Evolutionary conservation across 2,113 vertebrate species (phyloP).

Genomic region (Microcebus jonahi): DNA sequence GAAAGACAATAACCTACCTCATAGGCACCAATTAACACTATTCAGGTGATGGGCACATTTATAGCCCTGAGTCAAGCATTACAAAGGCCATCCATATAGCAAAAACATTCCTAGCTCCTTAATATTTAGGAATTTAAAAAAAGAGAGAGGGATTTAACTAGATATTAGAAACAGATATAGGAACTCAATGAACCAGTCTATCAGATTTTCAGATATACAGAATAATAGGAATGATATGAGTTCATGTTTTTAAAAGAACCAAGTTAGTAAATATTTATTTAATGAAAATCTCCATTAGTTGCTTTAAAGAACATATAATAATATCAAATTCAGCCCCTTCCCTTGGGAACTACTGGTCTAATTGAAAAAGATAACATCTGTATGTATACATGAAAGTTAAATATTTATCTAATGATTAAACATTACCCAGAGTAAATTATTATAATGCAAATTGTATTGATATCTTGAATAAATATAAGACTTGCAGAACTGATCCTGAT

Average conservation of each 20-base stretch:
- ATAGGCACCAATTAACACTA: too few relatives aligned
- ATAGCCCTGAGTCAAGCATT: too few relatives aligned
- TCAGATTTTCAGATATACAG: background rate
- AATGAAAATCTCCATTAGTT: background rate
- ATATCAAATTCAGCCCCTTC: background rate
- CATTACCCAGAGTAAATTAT: background rate
- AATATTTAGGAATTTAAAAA: too few relatives aligned
- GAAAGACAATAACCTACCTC: too few relatives aligned
- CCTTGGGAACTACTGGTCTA: background rate
- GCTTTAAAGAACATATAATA: background rate
- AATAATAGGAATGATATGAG: background rate
- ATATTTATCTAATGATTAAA: background rate
- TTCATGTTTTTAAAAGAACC: background rate
- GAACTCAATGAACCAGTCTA: background rate
- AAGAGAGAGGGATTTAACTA: background rate
- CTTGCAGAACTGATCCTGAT: background rate
- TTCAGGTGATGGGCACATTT: too few relatives aligned
- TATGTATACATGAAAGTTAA: background rate
- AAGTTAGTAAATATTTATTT: background rate
- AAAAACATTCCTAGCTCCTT: too few relatives aligned
- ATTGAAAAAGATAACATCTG: background rate
- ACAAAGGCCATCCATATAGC: too few relatives aligned
- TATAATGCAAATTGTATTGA: background rate
- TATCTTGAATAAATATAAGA: background rate
- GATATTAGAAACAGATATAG: background rate